Conservation (phyloP, 2,113 vertebrate genomes). For the Zonotrichia leucophrys region DNA sequence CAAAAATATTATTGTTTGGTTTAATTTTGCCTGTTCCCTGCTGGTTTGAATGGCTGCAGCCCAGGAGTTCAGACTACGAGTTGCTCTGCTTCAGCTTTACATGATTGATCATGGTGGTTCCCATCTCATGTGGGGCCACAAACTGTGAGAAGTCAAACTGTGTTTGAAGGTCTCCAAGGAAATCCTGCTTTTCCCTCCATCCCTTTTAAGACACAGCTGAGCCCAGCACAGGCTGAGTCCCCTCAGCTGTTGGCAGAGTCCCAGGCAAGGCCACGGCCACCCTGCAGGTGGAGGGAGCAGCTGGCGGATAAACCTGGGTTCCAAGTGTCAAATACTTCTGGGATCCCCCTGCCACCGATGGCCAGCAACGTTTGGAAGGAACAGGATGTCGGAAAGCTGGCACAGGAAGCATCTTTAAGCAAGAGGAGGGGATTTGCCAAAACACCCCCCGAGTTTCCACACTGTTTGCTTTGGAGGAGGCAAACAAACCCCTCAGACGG, state of each 20-base stretch:
- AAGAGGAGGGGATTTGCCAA: not conserved
- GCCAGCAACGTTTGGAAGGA: not conserved
- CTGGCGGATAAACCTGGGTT: not conserved
- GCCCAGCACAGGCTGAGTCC: not conserved
- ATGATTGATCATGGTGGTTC: not conserved
- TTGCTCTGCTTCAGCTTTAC: not conserved
- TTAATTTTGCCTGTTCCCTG: not conserved
- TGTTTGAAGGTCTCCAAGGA: not conserved
- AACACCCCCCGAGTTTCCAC: not conserved
- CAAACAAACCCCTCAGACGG: not conserved
- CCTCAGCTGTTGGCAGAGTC: fast-evolving
- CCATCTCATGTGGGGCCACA: not conserved
- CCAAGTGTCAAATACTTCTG: not conserved
- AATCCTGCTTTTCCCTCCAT: not conserved
- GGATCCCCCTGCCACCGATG: not conserved
- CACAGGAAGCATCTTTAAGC: conserved; percentile 17
- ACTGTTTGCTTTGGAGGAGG: not conserved
- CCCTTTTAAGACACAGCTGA: not conserved
- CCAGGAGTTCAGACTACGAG: not conserved
- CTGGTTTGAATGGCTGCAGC: not conserved
- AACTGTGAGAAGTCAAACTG: not conserved
- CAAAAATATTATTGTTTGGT: not conserved
- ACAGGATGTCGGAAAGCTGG: not conserved
- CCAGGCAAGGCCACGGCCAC: not conserved
- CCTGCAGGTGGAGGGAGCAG: not conserved